Evolutionary conservation across 2,888 invertebrate species (phyloP), one percentile per base, ranked within the genome.

Genomic region (Eudasyphora cyanicolor): DNA sequence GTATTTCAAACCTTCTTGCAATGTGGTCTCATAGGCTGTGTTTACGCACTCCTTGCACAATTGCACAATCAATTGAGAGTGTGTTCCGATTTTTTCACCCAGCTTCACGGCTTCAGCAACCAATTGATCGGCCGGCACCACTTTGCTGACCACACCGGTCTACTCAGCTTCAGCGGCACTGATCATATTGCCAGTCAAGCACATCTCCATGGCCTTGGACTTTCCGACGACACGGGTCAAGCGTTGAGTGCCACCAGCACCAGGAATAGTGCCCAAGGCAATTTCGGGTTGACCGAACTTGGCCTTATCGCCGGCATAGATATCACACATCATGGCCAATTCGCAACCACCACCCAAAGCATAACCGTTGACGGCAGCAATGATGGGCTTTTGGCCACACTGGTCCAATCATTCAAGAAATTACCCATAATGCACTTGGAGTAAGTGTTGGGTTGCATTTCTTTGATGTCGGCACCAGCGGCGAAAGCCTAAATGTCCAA

Each of bases 221-320:
- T 99, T 99, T 88, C 99, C 99, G 84, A 98, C 95, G 86, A 94
- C 95, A 82, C 95, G 93, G 21, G 92, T 91, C 86, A 92, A 86
- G 62, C 92, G 91, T 87, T 92, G 99, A 85, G 99, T 98, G 88
- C 99, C 99, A 84, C 99, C 99, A 74, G 98, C 98, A 51, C 99
- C 99, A 90, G 96, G 99, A 91, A 99, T 98, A 0, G 98, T 99
- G 70, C 99, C 99, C 88, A 99, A 95, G 76, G 95, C 95, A 90
- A 99, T 98, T 94, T 99, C 99, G 0, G 99, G 99, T 91, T 99
- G 99, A 0, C 98, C 99, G 93, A 99, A 99, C 92, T 96, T 97
- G 19, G 99, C 99, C 90, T 97, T 98, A 87, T 99, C 99, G 0
- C 99, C 99, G 1, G 99, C 99, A 93, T 99, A 99, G 87, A 99